Base-by-base conservation (phyloP, 2,888 invertebrate genomes). In the Dolomedes plantarius region DNA sequence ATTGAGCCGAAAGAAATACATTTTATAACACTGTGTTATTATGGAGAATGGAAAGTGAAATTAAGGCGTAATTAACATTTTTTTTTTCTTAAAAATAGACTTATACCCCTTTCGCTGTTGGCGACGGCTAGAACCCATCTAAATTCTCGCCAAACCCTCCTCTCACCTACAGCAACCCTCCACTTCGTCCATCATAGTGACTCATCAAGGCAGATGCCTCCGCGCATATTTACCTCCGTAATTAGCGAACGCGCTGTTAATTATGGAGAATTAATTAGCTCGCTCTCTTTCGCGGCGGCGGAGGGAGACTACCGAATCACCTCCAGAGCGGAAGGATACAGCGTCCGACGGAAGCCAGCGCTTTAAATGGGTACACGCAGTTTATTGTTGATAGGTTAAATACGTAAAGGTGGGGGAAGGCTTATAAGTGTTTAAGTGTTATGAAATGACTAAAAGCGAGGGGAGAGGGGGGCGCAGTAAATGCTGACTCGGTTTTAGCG, bases 361-460 rank as follows among this genome's bases (percentile, higher is more conserved):
- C 83, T 85, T 85, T 77, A 85, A 85, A 85, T 85, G 83, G 83
- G 72, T 77, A 85, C 83, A 85, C 77, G 77, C 83, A 46, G 77
- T 85, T 85, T 85, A 85, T 85, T 85, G 83, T 85, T 85, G 83
- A 85, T 85, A 85, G 83, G 83, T 85, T 85, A 85, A 85, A 85
- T 77, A 56, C 68, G 69, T 19, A 29, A 65, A 65, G 73, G 39
- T 46, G 74, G 68, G 74, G 71, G 28, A 50, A 62, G 36, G 76
- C 74, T 83, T 77, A 76, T 85, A 85, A 85, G 76, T 85, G 83
- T 85, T 85, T 85, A 72, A 85, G 77, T 85, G 77, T 83, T 76
- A 83, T 75, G 82, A 80, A 80, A 80, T 80, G 80, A 72, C 67
- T 56, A 67, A 29, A 16, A 56, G 28, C 27, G 39, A 39, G 39